Percentiles rank a stretch among this genome's conserved stretches.
These are phyloP conservation scores for Drosophila subpulchrella DNA, from an alignment of 1,140 invertebrate species.

Conservation along the genomic window DNA sequence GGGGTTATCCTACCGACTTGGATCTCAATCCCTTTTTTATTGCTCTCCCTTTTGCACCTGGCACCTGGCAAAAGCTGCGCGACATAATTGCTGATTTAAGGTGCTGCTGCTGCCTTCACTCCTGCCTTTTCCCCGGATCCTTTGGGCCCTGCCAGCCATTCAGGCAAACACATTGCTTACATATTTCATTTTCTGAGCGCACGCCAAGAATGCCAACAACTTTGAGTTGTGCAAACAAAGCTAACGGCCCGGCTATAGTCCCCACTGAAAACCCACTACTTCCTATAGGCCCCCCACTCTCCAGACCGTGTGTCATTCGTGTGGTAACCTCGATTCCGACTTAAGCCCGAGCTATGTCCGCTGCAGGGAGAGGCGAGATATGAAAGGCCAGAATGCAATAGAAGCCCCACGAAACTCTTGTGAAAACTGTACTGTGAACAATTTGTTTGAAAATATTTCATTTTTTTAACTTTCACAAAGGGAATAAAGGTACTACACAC, in stretches of 20 bases:
- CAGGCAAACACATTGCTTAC: conserved; percentile 55
- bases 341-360: conserved; percentile 28
- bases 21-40: conserved; percentile 60
- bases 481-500: too few relatives aligned
- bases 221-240: conserved; percentile 50
- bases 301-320: conserved; percentile 44
- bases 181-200: conserved; percentile 52
- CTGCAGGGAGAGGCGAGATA: conserved; percentile 26
- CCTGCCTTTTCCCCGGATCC: background rate
- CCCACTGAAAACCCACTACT: conserved; percentile 2
- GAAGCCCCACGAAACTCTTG: background rate
- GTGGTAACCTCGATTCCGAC: conserved; percentile 35
- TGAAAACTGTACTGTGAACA: background rate
- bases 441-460: background rate
- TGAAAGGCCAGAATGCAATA: conserved; percentile 35
- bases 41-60: conserved; percentile 19
- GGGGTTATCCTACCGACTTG: conserved; percentile 17
- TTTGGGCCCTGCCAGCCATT: conserved; percentile 18
- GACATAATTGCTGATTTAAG: conserved; percentile 69
- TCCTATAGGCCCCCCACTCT: conserved; percentile 8
- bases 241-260: conserved; percentile 12
- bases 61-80: conserved; percentile 44
- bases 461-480: background rate
- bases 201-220: conserved; percentile 60
- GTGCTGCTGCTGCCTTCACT: conserved; percentile 5